phyloP scores from a whole-genome alignment of 64 coral and sea anemone genomes.

The Hydrozoanthus tunicans region DNA sequence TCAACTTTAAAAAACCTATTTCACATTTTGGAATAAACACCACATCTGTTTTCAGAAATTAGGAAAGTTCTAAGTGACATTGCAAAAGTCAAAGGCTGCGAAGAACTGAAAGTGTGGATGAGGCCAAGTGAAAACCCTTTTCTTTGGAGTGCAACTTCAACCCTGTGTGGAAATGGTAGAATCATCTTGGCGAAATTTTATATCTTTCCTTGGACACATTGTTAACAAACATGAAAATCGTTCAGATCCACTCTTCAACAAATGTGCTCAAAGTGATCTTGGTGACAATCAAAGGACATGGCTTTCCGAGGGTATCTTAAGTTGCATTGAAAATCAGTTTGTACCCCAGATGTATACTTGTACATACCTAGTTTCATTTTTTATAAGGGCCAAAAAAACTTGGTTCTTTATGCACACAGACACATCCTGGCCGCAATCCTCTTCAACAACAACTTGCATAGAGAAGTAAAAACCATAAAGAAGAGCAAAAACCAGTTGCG shows the following conservation, averaged over 20 bases:
- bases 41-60: slow-evolving; percentile 8
- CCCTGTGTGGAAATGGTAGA: background rate
- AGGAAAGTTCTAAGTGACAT: slow-evolving; percentile 10
- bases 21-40: background rate
- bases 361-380: too few relatives aligned
- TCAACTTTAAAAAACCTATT: too few relatives aligned
- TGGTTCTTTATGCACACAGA: too few relatives aligned
- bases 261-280: background rate
- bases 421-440: too few relatives aligned
- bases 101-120: background rate
- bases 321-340: background rate
- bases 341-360: too few relatives aligned
- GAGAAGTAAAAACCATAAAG: too few relatives aligned
- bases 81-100: slow-evolving; percentile 2
- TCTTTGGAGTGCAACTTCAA: slow-evolving; percentile 6
- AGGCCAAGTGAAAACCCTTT: slow-evolving; percentile 10
- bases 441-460: too few relatives aligned
- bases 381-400: too few relatives aligned
- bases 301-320: slow-evolving; percentile 2
- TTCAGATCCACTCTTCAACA: background rate
- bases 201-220: background rate
- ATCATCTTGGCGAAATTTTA: background rate
- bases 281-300: background rate
- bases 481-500: too few relatives aligned
- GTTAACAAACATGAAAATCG: background rate